phyloP scores from a whole-genome alignment of 2,888 invertebrate species.

The Oscheius sp. region DNA sequence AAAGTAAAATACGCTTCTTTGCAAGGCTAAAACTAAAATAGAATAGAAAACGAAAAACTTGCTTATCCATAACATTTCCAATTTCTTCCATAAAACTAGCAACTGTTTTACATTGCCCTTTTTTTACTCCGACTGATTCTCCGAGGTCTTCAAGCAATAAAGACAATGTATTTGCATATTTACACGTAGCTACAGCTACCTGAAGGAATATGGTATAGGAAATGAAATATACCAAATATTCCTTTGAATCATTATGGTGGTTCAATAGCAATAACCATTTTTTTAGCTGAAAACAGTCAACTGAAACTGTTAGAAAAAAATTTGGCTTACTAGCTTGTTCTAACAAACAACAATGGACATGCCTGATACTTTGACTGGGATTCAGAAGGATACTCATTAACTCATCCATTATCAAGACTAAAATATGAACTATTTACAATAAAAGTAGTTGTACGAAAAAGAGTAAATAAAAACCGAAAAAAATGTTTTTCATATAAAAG shows the following conservation, averaged over 20 bases:
- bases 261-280: not conserved
- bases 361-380: slow-evolving; percentile 15
- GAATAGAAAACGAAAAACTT: not conserved
- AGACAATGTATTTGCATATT: slow-evolving; percentile 10
- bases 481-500: not conserved
- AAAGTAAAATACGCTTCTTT: slow-evolving; percentile 1
- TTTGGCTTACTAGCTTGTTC: not conserved
- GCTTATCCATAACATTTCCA: not conserved
- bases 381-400: slow-evolving; percentile 2
- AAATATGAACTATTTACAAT: no score
- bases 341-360: slow-evolving; percentile 14
- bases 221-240: not conserved
- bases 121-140: not conserved
- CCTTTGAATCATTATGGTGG: not conserved
- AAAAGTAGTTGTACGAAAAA: not conserved
- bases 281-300: not conserved
- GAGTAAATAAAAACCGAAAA: not conserved
- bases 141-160: slow-evolving; percentile 10
- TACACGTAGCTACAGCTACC: slow-evolving; percentile 9
- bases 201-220: not conserved
- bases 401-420: slow-evolving; percentile 9
- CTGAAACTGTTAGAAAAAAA: not conserved
- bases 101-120: slow-evolving; percentile 9
- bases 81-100: not conserved
- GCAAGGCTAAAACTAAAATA: not conserved